Evolutionary conservation across 2,888 invertebrate species (phyloP).

Genomic region (Tachina grossa): DNA sequence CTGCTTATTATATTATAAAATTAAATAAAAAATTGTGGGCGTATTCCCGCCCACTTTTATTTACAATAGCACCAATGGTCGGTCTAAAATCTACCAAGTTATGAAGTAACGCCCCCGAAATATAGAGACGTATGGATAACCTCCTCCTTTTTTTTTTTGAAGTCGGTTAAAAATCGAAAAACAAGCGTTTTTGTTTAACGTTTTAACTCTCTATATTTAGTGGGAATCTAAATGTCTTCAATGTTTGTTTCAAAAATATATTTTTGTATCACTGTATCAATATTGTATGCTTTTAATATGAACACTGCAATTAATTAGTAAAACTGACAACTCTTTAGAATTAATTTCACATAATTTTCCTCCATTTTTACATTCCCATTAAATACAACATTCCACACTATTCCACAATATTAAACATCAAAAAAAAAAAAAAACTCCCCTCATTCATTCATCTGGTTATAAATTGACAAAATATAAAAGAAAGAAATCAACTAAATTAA

Average conservation of each 20-base stretch:
- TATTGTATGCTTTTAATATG: slow-evolving; percentile 41
- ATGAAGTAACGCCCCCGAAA: no score
- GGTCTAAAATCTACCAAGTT: no score
- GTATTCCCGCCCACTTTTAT: no score
- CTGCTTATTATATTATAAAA: no score
- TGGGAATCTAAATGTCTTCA: neutral
- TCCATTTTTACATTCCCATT: slow-evolving; percentile 24
- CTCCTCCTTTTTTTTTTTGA: no score
- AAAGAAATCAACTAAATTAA: slow-evolving; percentile 33
- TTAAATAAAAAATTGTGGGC: no score
- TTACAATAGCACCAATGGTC: no score
- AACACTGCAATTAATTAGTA: slow-evolving; percentile 68
- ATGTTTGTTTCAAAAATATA: neutral
- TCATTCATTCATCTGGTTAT: slow-evolving; percentile 20
- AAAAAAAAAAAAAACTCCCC: slow-evolving; percentile 4
- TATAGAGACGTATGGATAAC: no score
- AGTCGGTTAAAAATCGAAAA: no score
- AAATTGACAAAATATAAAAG: slow-evolving; percentile 52
- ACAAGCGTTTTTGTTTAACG: no score
- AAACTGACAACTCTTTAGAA: slow-evolving; percentile 70
- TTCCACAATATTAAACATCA: slow-evolving; percentile 14
- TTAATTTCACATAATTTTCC: slow-evolving; percentile 69
- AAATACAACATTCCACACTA: slow-evolving; percentile 20
- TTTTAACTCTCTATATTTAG: no score
- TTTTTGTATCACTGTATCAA: slow-evolving; percentile 12